Base-by-base conservation (phyloP, 2,888 invertebrate species). In the Calameuta filiformis region DNA sequence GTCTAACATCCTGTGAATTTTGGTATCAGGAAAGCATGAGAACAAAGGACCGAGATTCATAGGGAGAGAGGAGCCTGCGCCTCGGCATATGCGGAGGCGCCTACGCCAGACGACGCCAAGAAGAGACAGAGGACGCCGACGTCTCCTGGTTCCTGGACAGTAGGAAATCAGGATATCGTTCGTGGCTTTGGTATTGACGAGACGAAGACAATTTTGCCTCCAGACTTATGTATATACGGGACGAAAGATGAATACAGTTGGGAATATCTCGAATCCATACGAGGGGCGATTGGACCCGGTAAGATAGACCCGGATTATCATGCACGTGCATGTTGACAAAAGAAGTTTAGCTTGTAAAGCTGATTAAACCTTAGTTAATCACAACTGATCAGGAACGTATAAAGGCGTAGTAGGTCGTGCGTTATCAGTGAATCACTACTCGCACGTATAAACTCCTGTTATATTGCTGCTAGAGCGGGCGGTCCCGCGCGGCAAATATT, bases 331-430 rank as follows among this genome's bases (percentile, higher is more conserved):
- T 88, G 90, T 88, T 89, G 90, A 89, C 89, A 89, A 90, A 90
- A 89, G 89, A 89, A 90, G 90, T 90, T 90, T 90, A 89, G 90
- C 90, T 89, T 89, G 90, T 89, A 90, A 90, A 90, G 90, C 90
- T 90, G 90, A 90, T 90, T 90, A 90, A 90, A 90, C 90, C 90
- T 90, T 89, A 89, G 89, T 90, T 90, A 90, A 90, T 90, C 90
- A 90, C 88, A 89, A 90, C 82, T 80, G 84, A 89, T 75, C 85
- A 87, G 87, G 89, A 82, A 40, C 81, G 79, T 84, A 90, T 88
- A 83, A 80, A 81, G 56, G 15, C 11, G 12, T 9, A 11, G 71
- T 71, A 81, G 78, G 79, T 80, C 30, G 69, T 34, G 30, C 78
- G 4, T 33, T 3, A 6, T 30, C 12, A 3, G 30, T 0, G 74